phyloP scores from a whole-genome alignment of 2,888 invertebrate genomes.

The Drosophila phalerata region DNA sequence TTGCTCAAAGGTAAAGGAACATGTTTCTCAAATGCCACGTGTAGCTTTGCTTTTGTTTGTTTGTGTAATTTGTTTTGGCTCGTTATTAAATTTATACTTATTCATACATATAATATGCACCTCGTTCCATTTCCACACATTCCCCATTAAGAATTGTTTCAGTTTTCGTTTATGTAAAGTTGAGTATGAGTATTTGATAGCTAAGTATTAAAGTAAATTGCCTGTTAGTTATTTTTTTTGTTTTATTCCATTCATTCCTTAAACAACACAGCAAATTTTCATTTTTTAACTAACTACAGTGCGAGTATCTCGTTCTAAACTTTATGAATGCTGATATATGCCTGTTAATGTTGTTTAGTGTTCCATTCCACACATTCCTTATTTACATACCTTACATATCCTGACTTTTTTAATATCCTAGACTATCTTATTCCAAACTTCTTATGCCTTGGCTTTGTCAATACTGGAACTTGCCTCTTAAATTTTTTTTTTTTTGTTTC shows the following conservation, averaged over 20 bases:
- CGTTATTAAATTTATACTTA: conserved; percentile 35
- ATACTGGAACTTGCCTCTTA: too few species aligned
- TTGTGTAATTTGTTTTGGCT: conserved; percentile 56
- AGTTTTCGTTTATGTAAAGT: not conserved
- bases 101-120: not conserved
- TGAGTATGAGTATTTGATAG: not conserved
- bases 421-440: too few species aligned
- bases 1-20: conserved; percentile 90
- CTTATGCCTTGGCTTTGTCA: too few species aligned
- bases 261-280: not conserved
- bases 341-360: not conserved
- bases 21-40: conserved; percentile 65
- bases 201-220: not conserved
- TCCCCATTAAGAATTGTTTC: not conserved
- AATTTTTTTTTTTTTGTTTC: too few species aligned
- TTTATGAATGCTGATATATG: not conserved
- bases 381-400: not conserved
- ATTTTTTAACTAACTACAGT: not conserved
- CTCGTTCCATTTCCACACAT: conserved; percentile 16
- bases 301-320: not conserved
- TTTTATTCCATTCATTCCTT: conserved; percentile 19
- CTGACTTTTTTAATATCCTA: not conserved
- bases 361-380: not conserved
- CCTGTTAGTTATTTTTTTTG: not conserved
- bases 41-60: conserved; percentile 64